Conservation (phyloP, 2,888 invertebrate species). For the Julus scanicus region DNA sequence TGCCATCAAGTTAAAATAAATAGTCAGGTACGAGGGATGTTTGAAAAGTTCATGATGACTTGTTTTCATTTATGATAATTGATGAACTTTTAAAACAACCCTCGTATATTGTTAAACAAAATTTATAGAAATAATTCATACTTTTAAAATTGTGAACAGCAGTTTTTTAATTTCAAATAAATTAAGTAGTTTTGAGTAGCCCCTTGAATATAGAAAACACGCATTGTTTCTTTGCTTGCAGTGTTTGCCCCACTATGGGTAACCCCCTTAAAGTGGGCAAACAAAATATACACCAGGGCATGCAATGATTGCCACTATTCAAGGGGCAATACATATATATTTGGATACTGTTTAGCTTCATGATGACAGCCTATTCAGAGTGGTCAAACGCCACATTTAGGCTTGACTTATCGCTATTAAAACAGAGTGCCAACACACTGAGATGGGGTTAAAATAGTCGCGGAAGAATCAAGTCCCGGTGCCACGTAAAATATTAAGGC, state of each 20-base stretch:
- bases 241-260: not conserved
- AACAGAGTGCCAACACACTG: not conserved
- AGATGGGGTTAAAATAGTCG: not conserved
- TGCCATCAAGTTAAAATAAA: too few relatives aligned
- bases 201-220: not conserved
- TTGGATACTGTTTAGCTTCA: not conserved
- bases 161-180: too few relatives aligned
- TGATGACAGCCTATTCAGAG: not conserved
- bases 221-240: not conserved
- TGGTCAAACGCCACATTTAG: not conserved
- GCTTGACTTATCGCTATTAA: constrained; percentile 12
- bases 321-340: too few relatives aligned
- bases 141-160: too few relatives aligned
- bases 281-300: too few relatives aligned
- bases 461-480: not conserved
- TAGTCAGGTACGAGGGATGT: too few relatives aligned
- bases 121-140: too few relatives aligned
- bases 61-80: too few relatives aligned
- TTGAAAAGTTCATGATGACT: too few relatives aligned
- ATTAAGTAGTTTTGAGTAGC: not conserved
- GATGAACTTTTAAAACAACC: too few relatives aligned
- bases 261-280: not conserved
- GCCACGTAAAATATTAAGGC: constrained; percentile 21
- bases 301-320: too few relatives aligned
- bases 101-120: too few relatives aligned